Evolutionary conservation across 2,113 vertebrate genomes (phyloP).

Genomic region (Pygoscelis adeliae): DNA sequence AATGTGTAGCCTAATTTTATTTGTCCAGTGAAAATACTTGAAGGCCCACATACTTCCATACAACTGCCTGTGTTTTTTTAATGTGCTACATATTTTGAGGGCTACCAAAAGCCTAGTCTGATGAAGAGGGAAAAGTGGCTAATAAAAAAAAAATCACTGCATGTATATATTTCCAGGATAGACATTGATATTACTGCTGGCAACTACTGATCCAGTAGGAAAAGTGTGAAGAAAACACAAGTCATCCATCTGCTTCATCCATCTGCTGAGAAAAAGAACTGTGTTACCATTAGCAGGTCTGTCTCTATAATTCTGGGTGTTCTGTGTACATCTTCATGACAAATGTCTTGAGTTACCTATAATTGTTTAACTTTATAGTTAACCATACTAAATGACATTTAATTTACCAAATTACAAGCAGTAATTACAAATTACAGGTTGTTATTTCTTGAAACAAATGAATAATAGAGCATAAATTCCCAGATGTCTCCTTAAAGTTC

Average conservation of each 20-base stretch:
- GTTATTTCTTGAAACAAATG: background rate
- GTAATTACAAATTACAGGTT: background rate
- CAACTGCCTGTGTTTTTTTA: background rate
- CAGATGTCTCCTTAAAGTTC: background rate
- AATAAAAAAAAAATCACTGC: background rate
- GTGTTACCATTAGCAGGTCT: background rate
- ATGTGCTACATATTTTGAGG: background rate
- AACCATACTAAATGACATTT: background rate
- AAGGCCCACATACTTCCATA: background rate
- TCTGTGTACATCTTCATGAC: background rate
- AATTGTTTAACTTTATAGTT: background rate
- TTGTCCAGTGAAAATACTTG: background rate
- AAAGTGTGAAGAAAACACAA: slow-evolving; percentile 33
- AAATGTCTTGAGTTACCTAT: background rate
- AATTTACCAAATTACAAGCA: background rate
- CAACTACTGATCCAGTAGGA: background rate
- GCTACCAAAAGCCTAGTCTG: slow-evolving; percentile 4
- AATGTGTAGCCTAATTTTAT: background rate
- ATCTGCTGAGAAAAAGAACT: background rate
- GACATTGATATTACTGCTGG: background rate
- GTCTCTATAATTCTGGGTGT: background rate
- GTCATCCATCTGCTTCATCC: background rate
- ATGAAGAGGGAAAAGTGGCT: background rate
- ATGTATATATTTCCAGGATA: background rate
- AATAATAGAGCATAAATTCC: background rate